These are phyloP conservation scores for Agriotes lineatus DNA, from an alignment of 2,888 invertebrate species.

Conservation along the genomic window DNA sequence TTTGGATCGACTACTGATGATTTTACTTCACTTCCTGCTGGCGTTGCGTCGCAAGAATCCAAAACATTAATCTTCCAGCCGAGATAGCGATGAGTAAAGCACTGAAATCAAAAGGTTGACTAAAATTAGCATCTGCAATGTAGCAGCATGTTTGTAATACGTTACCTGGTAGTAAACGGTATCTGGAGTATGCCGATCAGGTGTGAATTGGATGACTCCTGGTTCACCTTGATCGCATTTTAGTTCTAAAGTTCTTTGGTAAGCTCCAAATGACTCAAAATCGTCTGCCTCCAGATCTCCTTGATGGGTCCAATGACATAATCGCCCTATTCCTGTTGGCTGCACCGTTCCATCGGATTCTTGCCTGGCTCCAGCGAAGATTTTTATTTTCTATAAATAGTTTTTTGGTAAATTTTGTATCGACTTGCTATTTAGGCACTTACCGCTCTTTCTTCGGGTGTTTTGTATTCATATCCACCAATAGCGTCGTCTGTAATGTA, in stretches of 20 bases:
- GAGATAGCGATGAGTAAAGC: slow-evolving; percentile 92
- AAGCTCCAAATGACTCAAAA: slow-evolving; percentile 89
- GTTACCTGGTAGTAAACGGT: slow-evolving; percentile 92
- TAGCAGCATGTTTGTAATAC: background rate
- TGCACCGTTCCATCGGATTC: slow-evolving; percentile 76
- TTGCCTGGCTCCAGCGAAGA: slow-evolving; percentile 85
- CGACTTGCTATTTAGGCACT: slow-evolving; percentile 44
- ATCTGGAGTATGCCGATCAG: slow-evolving; percentile 87
- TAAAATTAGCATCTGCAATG: too few species aligned
- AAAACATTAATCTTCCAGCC: slow-evolving; percentile 96
- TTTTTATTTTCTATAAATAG: slow-evolving; percentile 74
- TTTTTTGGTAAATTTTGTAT: background rate
- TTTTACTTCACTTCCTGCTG: slow-evolving; percentile 70
- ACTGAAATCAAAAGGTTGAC: slow-evolving; percentile 78
- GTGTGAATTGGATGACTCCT: slow-evolving; percentile 89
- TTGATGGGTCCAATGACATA: slow-evolving; percentile 91
- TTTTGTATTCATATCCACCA: slow-evolving; percentile 91
- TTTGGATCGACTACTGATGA: slow-evolving; percentile 62
- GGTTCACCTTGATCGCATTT: slow-evolving; percentile 88
- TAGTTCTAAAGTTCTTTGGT: slow-evolving; percentile 85
- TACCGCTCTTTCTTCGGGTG: slow-evolving; percentile 84
- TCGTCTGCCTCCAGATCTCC: slow-evolving; percentile 82
- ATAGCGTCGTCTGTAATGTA: slow-evolving; percentile 93
- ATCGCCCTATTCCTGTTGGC: slow-evolving; percentile 85
- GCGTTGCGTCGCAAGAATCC: slow-evolving; percentile 79